These are phyloP conservation scores for Periophthalmodon schlosseri DNA, from an alignment of 2,113 vertebrate genomes.

Conservation along the genomic window DNA sequence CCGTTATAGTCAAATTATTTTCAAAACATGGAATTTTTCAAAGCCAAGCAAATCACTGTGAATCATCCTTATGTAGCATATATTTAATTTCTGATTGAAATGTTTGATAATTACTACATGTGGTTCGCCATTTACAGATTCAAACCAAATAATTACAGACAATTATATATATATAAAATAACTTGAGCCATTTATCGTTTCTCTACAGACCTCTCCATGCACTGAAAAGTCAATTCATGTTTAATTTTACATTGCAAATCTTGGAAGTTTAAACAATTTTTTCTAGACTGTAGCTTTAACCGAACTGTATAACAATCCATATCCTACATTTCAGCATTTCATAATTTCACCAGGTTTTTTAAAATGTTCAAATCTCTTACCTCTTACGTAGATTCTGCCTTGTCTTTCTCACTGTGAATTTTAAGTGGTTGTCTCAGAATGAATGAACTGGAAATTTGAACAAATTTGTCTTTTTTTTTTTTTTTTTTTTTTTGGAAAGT, in stretches of 20 bases:
- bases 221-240: slow-evolving; percentile 12
- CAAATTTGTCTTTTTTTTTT: background rate
- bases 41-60: background rate
- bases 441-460: slow-evolving; percentile 4
- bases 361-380: background rate
- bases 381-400: background rate
- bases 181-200: slow-evolving; percentile 1
- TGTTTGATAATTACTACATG: background rate
- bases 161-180: background rate
- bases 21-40: background rate
- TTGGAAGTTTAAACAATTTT: slow-evolving; percentile 2
- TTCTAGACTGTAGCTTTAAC: background rate
- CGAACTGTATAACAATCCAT: background rate
- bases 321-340: background rate
- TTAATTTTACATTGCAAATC: background rate
- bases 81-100: background rate
- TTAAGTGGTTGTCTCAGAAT: slow-evolving; percentile 1
- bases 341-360: background rate
- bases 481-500: background rate
- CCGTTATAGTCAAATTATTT: too few species aligned
- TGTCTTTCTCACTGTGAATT: slow-evolving; percentile 24
- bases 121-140: background rate
- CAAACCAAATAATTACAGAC: background rate
- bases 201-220: slow-evolving; percentile 9
- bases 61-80: background rate